Percentiles rank a stretch among this genome's conserved stretches.
Conservation (phyloP, 2,888 invertebrate genomes). For the Acheta domesticus region DNA sequence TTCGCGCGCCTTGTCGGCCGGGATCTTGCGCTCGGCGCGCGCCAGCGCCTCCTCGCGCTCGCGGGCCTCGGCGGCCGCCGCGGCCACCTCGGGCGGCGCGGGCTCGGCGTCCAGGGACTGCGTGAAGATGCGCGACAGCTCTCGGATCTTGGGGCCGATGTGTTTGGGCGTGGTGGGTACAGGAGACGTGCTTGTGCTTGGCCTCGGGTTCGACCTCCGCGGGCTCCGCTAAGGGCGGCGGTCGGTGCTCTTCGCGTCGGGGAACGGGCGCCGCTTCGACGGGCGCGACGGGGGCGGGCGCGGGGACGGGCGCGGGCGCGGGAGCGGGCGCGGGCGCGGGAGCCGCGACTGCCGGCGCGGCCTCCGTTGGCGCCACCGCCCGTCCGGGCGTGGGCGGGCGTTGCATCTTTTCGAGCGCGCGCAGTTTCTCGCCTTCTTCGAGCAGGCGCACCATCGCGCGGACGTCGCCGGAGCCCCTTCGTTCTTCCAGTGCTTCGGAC, state of each 20-base stretch:
- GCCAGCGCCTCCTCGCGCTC: conserved; percentile 26
- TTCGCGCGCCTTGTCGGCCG: not conserved
- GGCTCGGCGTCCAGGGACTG: conserved; percentile 43
- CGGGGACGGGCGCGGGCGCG: not conserved
- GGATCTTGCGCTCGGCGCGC: not conserved
- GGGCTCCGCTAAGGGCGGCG: not conserved
- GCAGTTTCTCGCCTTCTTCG: conserved; percentile 50
- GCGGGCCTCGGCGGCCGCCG: conserved; percentile 26
- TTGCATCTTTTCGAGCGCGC: not conserved
- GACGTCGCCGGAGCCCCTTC: conserved; percentile 53
- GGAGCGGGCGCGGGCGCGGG: not conserved
- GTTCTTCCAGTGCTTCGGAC: conserved; percentile 45
- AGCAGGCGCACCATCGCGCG: conserved; percentile 55
- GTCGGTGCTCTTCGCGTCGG: not conserved
- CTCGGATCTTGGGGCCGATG: conserved; percentile 51
- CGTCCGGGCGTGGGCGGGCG: not conserved
- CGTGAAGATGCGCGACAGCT: conserved; percentile 51
- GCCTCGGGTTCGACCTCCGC: not conserved
- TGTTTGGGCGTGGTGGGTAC: conserved; percentile 42
- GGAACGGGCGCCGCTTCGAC: not conserved
- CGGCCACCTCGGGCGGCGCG: conserved; percentile 19
- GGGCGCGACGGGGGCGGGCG: not conserved
- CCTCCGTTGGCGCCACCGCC: not conserved
- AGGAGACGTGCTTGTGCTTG: conserved; percentile 28
- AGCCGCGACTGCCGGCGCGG: not conserved